Base-by-base conservation (phyloP, 2,888 invertebrate species). In the Patella depressa region DNA sequence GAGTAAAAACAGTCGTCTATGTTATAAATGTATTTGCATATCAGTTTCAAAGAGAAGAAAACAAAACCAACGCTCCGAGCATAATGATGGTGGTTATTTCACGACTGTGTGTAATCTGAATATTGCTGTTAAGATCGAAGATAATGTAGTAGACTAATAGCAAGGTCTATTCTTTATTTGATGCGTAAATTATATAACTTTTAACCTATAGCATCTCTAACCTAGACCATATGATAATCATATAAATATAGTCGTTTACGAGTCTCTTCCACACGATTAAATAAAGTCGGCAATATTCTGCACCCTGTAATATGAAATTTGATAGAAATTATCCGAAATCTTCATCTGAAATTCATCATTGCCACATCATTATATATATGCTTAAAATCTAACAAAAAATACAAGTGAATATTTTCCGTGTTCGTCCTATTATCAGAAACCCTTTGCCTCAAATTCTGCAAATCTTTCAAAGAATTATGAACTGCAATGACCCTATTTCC, bases 301-400 rank as follows among this genome's bases (percentile, higher is more conserved):
- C 65, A 65, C 65, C 24, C 19, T 24, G 24, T 65, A 24, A 65
- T 65, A 65, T 24, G 65, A 65, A 65, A 65, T 65, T 24, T 65
- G 65, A 65, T 65, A 65, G 65, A 65, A 65, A 65, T 65, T 65
- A 19, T 24, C 14, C 19, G 65, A 19, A 65, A 65, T 19, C 65
- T 19, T 65, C 65, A 65, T 65, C 19, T 65, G 65, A 24, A 24
- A 24, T 65, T 65, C 24, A 65, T 65, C 24, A 65, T 65, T 65
- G 65, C 24, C 65, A 65, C 14, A 15, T 65, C 65, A 24, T 19
- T 65, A 19, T 65, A 24, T 65, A 19, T 24, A 65, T 65, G 65
- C 65, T 19, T 65, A 24, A 65, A 65, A 65, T 65, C 65, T 65
- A 65, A 65, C 65, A 65, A 65, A 65, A 65, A 65, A 19, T 65